These are phyloP conservation scores for Bombyx huttoni DNA, from an alignment of 2,888 invertebrate genomes.

Conservation along the genomic window DNA sequence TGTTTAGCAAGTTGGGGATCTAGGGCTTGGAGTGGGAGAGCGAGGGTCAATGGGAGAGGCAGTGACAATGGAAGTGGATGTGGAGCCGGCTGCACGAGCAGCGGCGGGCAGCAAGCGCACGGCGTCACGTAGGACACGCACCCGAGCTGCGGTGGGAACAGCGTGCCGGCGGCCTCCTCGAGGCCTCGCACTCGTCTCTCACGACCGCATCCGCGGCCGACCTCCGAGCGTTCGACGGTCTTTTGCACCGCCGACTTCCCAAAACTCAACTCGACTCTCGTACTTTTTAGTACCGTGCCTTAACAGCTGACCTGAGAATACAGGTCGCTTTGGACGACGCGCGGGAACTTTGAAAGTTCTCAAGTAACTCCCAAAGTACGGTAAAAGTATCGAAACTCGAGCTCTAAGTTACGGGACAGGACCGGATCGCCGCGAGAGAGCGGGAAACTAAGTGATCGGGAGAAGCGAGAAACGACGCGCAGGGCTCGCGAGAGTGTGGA, in stretches of 20 bases:
- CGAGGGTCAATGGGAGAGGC: conserved; percentile 62
- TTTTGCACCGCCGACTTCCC: conserved; percentile 47
- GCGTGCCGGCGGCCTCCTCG: conserved; percentile 71
- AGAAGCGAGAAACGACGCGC: conserved; percentile 63
- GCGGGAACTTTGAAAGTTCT: conserved; percentile 49
- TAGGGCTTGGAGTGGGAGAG: conserved; percentile 62
- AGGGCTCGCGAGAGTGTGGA: conserved; percentile 67
- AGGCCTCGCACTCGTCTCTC: conserved; percentile 64
- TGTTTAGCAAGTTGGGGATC: conserved; percentile 67
- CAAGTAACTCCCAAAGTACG: conserved; percentile 18
- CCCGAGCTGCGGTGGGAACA: conserved; percentile 72
- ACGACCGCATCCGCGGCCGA: conserved; percentile 68
- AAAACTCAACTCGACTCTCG: conserved; percentile 21
- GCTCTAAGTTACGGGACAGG: conserved; percentile 31
- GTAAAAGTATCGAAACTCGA: conserved; percentile 35
- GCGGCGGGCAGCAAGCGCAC: conserved; percentile 66
- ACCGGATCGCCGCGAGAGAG: conserved; percentile 44
- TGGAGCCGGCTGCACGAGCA: conserved; percentile 59
- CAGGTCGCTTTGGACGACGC: conserved; percentile 23
- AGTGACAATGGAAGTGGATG: conserved; percentile 55
- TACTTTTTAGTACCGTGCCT: conserved; percentile 8
- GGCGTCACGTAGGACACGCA: conserved; percentile 70
- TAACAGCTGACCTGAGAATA: conserved; percentile 14
- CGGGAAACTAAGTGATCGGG: conserved; percentile 61
- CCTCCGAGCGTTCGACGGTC: conserved; percentile 52